phyloP scores from a whole-genome alignment of 2,797 vertebrate genomes.

The Myotis daubentonii region DNA sequence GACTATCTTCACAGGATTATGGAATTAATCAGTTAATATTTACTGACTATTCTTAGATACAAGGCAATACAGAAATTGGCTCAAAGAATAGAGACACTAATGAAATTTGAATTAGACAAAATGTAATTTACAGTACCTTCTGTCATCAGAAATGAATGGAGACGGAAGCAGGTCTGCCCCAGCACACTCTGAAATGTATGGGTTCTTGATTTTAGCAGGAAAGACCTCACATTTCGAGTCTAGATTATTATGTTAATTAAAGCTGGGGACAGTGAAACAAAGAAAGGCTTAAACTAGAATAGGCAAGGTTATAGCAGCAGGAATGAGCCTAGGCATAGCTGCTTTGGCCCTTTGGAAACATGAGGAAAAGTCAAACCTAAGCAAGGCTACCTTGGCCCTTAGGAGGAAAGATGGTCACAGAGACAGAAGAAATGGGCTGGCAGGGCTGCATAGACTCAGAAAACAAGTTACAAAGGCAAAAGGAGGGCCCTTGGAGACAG shows the following conservation, averaged over 20 bases:
- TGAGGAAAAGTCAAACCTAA: not conserved
- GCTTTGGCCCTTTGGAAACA: not conserved
- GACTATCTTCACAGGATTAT: not conserved
- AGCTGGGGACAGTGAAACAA: not conserved
- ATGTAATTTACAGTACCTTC: not conserved
- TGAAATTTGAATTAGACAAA: not conserved
- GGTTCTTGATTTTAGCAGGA: not conserved
- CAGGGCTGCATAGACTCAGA: not conserved
- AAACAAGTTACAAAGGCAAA: not conserved
- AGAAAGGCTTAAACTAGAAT: not conserved
- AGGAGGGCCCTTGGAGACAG: not conserved
- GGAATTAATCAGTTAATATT: not conserved
- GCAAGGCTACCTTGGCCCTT: not conserved
- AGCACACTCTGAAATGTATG: not conserved
- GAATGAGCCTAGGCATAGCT: not conserved
- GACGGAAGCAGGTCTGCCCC: not conserved
- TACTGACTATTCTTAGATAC: not conserved
- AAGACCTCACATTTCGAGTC: not conserved
- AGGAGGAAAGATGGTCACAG: not conserved
- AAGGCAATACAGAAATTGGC: not conserved
- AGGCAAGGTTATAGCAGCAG: not conserved
- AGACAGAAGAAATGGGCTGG: not conserved
- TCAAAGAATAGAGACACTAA: not conserved
- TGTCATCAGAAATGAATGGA: not conserved
- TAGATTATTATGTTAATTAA: not conserved